Base-by-base conservation (phyloP, 1,140 invertebrate genomes). In the Zaprionus gabonicus region DNA sequence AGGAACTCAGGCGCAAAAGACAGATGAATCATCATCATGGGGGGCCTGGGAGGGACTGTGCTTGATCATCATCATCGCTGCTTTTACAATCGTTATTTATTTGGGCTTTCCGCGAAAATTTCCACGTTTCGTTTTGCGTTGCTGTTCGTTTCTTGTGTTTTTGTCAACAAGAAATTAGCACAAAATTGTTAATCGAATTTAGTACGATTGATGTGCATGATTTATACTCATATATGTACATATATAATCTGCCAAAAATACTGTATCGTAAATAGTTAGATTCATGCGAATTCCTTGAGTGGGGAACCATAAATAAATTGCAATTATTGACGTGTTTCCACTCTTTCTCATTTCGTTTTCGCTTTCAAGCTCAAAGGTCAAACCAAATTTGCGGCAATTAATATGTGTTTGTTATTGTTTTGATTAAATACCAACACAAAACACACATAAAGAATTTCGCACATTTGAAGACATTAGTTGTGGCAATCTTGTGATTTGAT, bases 1-100 rank as follows among this genome's bases (percentile, higher is more conserved):
- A 57, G 71, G 83, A 83, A 87, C 31, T 9, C 31, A 34, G 25
- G 31, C 55, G 41, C n/a, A 17, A n/a, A 46, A 46, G 31, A 38
- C 51, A 46, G 49, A 64, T 49, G 58, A 65, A 41, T 72, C 51
- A 38, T 60, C 28, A 66, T 31, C 1, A 20, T 20, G 28, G 1
- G 28, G 28, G 44, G 34, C 10, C 7, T 10, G 9, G 3, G 23
- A 31, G 31, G n/a, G 51, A 15, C n/a, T n/a, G n/a, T 17, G n/a
- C 41, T 20, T 20, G 20, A 20, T 20, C 20, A 46, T 31, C 62
- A 53, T 36, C n/a, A 51, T 51, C 4, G 10, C 31, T 31, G n/a
- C 5, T 25, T 67, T 67, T 49, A 67, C 41, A 55, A 44, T 58
- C 27, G 46, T 67, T 67, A 46, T 67, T 57, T 67, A 34, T 25